Evolutionary conservation across 2,888 invertebrate genomes (phyloP), one percentile per base, ranked within the genome.

Genomic region (Blastobasis adustella): DNA sequence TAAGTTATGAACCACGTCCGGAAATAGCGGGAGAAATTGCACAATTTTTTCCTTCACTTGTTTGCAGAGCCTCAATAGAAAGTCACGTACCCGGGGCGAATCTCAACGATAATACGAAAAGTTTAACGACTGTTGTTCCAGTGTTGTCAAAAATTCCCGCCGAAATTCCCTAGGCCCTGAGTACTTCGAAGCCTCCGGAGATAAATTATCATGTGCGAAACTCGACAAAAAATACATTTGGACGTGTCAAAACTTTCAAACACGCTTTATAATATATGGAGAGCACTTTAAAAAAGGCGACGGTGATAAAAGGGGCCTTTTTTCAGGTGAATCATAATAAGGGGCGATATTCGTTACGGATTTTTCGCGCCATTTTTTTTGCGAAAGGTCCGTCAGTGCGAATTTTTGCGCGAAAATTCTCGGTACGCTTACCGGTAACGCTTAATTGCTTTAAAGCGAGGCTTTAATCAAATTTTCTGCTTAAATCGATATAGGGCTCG

Each of bases 71-170:
- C 45, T 46, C 36, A 40, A 49, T 45, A 46, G 42, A 50, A 50
- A 49, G 46, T 46, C 42, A 9, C 37, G 23, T 46, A 44, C 51
- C 46, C 37, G n/a, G 9, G 45, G 48, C 48, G 63, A 69, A 63
- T 58, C 59, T 59, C 63, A 59, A 63, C 60, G 61, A 60, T 72
- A 71, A 75, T 74, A 71, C 59, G 68, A 69, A 77, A 79, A 79
- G 79, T 78, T 78, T 70, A 71, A 79, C 73, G 73, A 73, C 76
- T 67, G 67, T 78, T 79, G 75, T 77, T 77, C 67, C 61, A 67
- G 60, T 66, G 67, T 73, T 75, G 70, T 76, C 73, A 73, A 74
- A 78, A 67, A 71, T 72, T 73, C 68, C 67, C 65, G 65, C 56
- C 54, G 39, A 23, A 37, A 50, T 41, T 57, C 61, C 61, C 58